Evolutionary conservation across 2,888 invertebrate species (phyloP).

Genomic region (Arrhopalites spinosus): DNA sequence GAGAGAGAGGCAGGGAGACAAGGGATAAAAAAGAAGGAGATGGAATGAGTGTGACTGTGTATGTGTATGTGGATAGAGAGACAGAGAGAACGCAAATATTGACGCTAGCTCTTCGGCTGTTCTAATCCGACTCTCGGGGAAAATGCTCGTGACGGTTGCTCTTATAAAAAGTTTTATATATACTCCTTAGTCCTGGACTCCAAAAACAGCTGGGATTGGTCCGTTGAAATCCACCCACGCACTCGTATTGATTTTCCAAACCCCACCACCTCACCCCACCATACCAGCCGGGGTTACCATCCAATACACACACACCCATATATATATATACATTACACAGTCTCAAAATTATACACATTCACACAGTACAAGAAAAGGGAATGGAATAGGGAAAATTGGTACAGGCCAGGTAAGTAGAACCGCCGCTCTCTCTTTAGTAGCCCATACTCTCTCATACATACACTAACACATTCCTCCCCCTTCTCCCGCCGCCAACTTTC

Average conservation of each 20-base stretch:
- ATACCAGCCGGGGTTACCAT: not conserved
- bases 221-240: slow-evolving; percentile 33
- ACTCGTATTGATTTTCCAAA: slow-evolving; percentile 26
- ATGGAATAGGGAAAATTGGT: too few relatives aligned
- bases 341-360: too few relatives aligned
- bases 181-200: not conserved
- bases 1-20: not conserved
- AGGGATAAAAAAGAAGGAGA: slow-evolving; percentile 2
- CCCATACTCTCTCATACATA: too few relatives aligned
- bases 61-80: slow-evolving; percentile 1
- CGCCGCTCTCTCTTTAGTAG: not conserved
- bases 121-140: slow-evolving; percentile 5
- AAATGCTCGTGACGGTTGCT: not conserved
- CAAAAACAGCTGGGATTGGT: slow-evolving; percentile 33
- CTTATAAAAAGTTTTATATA: not conserved
- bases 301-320: not conserved
- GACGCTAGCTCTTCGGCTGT: slow-evolving; percentile 10
- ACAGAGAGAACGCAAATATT: slow-evolving; percentile 9
- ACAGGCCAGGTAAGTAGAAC: too few relatives aligned
- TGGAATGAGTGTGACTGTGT: not conserved
- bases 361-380: too few relatives aligned
- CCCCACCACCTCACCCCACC: not conserved
- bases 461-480: too few relatives aligned
- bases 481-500: slow-evolving; percentile 5
- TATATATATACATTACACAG: too few relatives aligned